These are phyloP conservation scores for Phylloscopus whistleri DNA, from an alignment of 2,113 vertebrate species.

Conservation along the genomic window DNA sequence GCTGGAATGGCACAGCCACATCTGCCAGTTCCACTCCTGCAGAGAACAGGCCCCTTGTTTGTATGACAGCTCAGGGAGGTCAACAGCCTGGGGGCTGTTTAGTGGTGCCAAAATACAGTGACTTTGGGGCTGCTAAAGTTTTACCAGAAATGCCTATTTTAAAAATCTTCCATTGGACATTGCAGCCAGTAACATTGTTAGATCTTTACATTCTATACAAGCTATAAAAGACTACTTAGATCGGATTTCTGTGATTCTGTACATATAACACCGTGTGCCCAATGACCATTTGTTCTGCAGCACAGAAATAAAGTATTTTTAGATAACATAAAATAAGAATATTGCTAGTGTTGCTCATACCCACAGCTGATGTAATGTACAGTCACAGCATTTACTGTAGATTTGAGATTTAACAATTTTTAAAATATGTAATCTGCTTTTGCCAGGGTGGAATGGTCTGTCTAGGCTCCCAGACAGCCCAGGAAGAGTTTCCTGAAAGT, in stretches of 20 bases:
- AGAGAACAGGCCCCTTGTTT: background rate
- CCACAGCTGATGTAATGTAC: background rate
- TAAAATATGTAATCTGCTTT: background rate
- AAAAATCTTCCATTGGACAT: background rate
- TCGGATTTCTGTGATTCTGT: background rate
- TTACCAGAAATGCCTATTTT: background rate
- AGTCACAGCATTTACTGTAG: background rate
- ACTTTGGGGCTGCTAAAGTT: background rate
- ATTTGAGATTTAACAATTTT: background rate
- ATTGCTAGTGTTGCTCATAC: background rate
- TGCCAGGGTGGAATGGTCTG: background rate
- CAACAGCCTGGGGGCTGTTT: background rate
- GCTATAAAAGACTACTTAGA: background rate
- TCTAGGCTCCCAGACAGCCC: background rate
- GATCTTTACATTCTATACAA: background rate
- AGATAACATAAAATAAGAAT: background rate
- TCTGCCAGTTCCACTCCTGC: background rate
- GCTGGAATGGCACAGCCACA: background rate
- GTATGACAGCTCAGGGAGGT: background rate
- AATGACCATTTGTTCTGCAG: background rate
- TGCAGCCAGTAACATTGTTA: background rate
- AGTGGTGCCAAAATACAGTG: background rate
- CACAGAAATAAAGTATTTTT: background rate
- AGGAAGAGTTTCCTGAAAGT: background rate
- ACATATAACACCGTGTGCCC: background rate